Conservation (phyloP, 2,888 invertebrate species). For the Rutpela maculata region DNA sequence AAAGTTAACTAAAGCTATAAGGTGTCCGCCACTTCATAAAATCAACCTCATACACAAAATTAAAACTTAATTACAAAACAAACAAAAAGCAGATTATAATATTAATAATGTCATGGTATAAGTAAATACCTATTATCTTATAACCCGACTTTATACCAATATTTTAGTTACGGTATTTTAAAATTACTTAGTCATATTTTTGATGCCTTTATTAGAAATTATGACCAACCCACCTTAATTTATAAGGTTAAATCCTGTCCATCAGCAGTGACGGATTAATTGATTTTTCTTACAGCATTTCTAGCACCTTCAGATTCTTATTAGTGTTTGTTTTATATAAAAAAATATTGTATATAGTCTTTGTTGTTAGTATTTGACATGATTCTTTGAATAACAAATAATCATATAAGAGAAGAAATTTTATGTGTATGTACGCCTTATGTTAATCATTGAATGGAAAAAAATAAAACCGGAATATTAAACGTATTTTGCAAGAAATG, state of each 20-base stretch:
- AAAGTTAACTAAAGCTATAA: background rate
- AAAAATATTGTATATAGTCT: background rate
- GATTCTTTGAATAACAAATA: background rate
- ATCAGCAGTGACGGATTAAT: conserved; percentile 40
- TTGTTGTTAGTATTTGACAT: conserved; percentile 1
- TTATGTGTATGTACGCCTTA: background rate
- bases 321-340: conserved; percentile 23
- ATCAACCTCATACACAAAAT: background rate
- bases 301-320: conserved; percentile 18
- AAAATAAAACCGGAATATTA: background rate
- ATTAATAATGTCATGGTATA: conserved; percentile 13
- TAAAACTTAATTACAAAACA: conserved; percentile 5
- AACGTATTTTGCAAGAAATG: background rate
- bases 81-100: background rate
- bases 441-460: background rate
- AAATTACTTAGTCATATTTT: conserved; percentile 41
- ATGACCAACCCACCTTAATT: conserved; percentile 38
- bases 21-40: background rate
- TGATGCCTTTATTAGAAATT: conserved; percentile 34
- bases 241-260: conserved; percentile 37
- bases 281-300: conserved; percentile 29
- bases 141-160: conserved; percentile 24
- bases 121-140: conserved; percentile 25
- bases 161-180: conserved; percentile 35
- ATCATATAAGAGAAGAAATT: background rate